These are phyloP conservation scores for Spondyliosoma cantharus DNA, from an alignment of 2,797 vertebrate genomes.

Conservation along the genomic window DNA sequence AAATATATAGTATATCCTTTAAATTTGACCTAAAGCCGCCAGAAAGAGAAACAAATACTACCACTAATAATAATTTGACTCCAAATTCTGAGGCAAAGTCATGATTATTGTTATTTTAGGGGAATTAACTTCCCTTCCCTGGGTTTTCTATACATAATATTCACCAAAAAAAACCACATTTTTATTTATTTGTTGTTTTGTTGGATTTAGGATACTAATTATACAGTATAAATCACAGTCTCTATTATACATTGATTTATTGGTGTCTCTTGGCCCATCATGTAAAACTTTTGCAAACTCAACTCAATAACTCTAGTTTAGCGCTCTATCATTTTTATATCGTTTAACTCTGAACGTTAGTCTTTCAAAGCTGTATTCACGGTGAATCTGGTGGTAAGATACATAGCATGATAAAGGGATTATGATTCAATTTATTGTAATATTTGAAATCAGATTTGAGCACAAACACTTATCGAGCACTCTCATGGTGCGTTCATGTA, in stretches of 20 bases:
- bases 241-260: background rate
- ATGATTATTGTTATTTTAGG: background rate
- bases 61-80: too few species aligned
- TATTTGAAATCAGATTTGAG: background rate
- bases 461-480: too few species aligned
- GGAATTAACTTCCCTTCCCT: background rate
- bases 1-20: background rate
- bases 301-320: background rate
- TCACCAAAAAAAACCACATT: background rate
- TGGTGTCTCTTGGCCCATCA: background rate
- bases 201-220: background rate
- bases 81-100: background rate
- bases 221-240: background rate
- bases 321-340: background rate
- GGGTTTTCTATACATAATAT: background rate
- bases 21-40: background rate
- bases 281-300: background rate
- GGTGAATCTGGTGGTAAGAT: too few species aligned
- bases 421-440: too few species aligned
- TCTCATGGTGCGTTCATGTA: too few species aligned
- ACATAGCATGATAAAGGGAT: too few species aligned
- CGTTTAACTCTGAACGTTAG: too few species aligned
- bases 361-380: too few species aligned
- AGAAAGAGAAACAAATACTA: background rate
- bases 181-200: fast-evolving